phyloP scores from a whole-genome alignment of 2,888 invertebrate species.

The Orthosia incerta region DNA sequence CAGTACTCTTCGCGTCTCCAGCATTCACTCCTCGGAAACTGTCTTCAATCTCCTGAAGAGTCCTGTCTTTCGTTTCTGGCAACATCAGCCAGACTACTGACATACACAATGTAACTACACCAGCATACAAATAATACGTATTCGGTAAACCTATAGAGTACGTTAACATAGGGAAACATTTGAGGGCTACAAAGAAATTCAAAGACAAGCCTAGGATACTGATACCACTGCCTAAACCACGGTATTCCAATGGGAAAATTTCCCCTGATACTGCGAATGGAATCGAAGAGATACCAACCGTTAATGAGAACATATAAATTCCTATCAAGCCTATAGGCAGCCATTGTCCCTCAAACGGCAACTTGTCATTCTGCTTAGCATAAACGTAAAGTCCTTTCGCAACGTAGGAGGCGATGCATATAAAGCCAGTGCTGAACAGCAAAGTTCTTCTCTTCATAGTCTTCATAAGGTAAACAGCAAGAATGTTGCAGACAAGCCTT shows the following conservation, averaged over 20 bases:
- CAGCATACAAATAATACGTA: slow-evolving; percentile 92
- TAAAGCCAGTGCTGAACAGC: slow-evolving; percentile 90
- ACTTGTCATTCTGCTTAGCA: slow-evolving; percentile 75
- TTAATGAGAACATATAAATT: slow-evolving; percentile 90
- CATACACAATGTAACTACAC: slow-evolving; percentile 88
- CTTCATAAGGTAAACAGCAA: slow-evolving; percentile 92
- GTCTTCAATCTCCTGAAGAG: slow-evolving; percentile 93
- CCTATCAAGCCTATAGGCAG: slow-evolving; percentile 88
- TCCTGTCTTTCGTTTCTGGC: slow-evolving; percentile 93
- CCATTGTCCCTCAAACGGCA: slow-evolving; percentile 84
- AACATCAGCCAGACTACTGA: slow-evolving; percentile 90
- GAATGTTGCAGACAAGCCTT: slow-evolving; percentile 91
- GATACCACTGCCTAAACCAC: slow-evolving; percentile 92
- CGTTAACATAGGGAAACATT: slow-evolving; percentile 92
- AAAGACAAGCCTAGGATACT: slow-evolving; percentile 92
- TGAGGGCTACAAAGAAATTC: slow-evolving; percentile 93
- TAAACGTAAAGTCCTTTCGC: slow-evolving; percentile 87
- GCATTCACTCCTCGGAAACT: slow-evolving; percentile 81
- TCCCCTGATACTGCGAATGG: slow-evolving; percentile 94
- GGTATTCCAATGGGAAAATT: slow-evolving; percentile 92
- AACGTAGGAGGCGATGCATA: slow-evolving; percentile 91
- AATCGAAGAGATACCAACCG: slow-evolving; percentile 92
- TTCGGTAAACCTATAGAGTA: slow-evolving; percentile 87
- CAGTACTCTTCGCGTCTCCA: slow-evolving; percentile 73
- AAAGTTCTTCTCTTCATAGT: slow-evolving; percentile 91